Conservation (phyloP, 2,797 vertebrate genomes). For the Antrozous pallidus region DNA sequence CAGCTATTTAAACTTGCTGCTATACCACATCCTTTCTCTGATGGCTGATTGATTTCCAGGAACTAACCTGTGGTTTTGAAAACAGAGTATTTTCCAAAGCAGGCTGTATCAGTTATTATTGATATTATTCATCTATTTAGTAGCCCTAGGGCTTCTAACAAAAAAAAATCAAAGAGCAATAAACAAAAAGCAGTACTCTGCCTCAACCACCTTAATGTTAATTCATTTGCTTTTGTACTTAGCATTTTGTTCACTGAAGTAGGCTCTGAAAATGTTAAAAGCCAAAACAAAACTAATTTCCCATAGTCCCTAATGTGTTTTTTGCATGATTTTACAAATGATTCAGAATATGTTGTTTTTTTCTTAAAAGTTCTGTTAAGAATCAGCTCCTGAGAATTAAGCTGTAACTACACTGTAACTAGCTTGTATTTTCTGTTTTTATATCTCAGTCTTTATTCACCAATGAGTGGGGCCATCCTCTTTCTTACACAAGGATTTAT, state of each 20-base stretch:
- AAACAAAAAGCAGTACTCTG: conserved; percentile 40
- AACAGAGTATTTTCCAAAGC: conserved; percentile 23
- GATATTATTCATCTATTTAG: conserved; percentile 52
- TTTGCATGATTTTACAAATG: conserved; percentile 34
- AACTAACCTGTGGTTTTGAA: conserved; percentile 71
- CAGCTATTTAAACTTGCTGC: conserved; percentile 59
- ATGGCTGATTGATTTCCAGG: conserved; percentile 66
- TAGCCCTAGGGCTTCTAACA: conserved; percentile 46
- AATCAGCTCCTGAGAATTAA: conserved; percentile 41
- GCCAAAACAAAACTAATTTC: conserved; percentile 41
- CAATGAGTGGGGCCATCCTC: background rate
- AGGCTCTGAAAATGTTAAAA: conserved; percentile 33
- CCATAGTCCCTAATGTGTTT: background rate
- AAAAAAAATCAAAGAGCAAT: conserved; percentile 24
- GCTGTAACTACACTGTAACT: background rate
- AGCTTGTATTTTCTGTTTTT: background rate
- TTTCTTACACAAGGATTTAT: conserved; percentile 19
- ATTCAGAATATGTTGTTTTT: conserved; percentile 43
- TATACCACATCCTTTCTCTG: conserved; percentile 58
- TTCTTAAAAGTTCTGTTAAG: conserved; percentile 51
- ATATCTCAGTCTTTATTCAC: conserved; percentile 1
- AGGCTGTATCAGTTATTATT: conserved; percentile 57
- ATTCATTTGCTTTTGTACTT: conserved; percentile 23
- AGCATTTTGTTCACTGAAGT: conserved; percentile 6
- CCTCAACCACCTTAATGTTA: conserved; percentile 31